A percentile compares a stretch with the other conserved stretches of the same genome.
phyloP scores from a whole-genome alignment of 2,888 invertebrate genomes.

The Eilema depressum region DNA sequence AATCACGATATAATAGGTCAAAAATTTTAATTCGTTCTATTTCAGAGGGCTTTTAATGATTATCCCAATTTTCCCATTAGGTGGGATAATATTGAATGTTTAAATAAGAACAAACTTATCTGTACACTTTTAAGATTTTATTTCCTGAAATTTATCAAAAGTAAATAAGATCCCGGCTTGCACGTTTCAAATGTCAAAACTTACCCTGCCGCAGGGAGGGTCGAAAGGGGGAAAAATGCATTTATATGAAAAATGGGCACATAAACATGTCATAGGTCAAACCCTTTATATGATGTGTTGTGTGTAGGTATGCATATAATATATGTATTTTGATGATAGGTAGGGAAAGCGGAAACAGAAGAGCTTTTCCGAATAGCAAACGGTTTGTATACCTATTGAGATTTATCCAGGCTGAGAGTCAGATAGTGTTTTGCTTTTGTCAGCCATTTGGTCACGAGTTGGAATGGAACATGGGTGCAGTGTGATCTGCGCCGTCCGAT shows the following conservation, averaged over 20 bases:
- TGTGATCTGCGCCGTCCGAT: no score
- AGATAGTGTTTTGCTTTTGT: no score
- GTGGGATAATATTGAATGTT: no score
- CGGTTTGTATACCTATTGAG: no score
- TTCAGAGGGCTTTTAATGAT: neutral
- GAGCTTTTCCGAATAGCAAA: no score
- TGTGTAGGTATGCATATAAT: no score
- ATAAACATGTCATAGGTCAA: neutral
- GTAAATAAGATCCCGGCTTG: neutral
- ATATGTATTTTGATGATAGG: no score
- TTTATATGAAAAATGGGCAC: neutral
- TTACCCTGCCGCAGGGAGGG: neutral
- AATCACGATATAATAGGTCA: no score
- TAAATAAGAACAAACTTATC: neutral
- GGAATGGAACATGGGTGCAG: no score
- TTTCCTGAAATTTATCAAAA: neutral
- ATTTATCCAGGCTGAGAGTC: no score
- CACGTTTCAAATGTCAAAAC: constrained; percentile 9
- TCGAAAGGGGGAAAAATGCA: neutral
- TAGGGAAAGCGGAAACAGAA: no score
- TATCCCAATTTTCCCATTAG: neutral
- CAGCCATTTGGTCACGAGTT: no score
- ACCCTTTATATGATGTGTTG: neutral
- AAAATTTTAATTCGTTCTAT: neutral
- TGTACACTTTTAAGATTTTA: neutral